Evolutionary conservation across 2,888 invertebrate species (phyloP).

Genomic region (Drosophila stalkeri): DNA sequence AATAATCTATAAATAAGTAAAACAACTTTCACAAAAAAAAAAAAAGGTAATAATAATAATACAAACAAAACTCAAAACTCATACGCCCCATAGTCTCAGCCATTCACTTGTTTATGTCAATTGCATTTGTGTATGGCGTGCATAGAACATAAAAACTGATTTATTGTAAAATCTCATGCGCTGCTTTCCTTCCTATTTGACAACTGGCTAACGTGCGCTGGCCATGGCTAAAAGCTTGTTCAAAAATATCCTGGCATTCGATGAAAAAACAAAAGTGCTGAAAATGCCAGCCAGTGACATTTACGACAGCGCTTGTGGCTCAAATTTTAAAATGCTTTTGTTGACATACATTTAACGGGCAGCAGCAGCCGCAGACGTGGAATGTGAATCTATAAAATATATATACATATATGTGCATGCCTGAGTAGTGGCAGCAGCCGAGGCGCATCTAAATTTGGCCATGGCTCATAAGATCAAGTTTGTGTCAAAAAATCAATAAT

Average conservation of each 20-base stretch:
- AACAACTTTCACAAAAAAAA: too few species aligned
- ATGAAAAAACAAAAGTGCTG: background rate
- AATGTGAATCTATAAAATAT: background rate
- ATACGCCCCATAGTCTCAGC: background rate
- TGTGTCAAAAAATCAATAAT: background rate
- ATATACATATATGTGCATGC: background rate
- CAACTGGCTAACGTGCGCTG: slow-evolving; percentile 18
- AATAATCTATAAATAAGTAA: background rate
- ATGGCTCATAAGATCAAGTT: background rate
- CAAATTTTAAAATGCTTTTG: slow-evolving; percentile 4
- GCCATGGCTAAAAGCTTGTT: slow-evolving; percentile 29
- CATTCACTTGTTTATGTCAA: slow-evolving; percentile 34
- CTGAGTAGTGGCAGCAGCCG: background rate
- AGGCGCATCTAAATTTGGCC: background rate
- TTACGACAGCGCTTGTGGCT: slow-evolving; percentile 5
- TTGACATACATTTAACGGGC: background rate
- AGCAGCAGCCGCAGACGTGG: background rate
- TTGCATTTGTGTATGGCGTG: slow-evolving; percentile 8
- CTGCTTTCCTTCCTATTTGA: slow-evolving; percentile 19
- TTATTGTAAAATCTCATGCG: slow-evolving; percentile 51
- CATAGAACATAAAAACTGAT: slow-evolving; percentile 50
- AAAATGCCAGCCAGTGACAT: slow-evolving; percentile 6
- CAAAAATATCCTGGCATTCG: slow-evolving; percentile 17
- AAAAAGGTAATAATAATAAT: too few species aligned
- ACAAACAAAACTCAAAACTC: background rate